phyloP scores from a whole-genome alignment of 2,888 invertebrate species.

The Pegoplata infirma region DNA sequence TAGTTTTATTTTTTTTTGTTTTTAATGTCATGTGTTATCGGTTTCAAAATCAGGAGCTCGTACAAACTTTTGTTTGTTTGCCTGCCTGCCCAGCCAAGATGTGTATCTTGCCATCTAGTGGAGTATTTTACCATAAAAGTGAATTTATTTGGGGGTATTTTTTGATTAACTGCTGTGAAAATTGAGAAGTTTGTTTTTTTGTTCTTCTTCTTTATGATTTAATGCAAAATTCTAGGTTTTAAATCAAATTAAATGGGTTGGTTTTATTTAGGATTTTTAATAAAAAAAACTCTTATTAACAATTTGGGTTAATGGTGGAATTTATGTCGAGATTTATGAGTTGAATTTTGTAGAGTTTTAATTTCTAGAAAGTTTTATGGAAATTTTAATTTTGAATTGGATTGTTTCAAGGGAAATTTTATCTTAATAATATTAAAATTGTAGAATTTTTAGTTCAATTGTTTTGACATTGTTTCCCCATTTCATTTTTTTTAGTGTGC shows the following conservation, averaged over 20 bases:
- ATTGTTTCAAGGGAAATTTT: too few species aligned
- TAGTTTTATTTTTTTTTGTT: not conserved
- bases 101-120: slow-evolving; percentile 33
- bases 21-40: slow-evolving; percentile 62
- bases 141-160: slow-evolving; percentile 54
- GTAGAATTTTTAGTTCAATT: too few species aligned
- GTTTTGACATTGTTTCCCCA: too few species aligned
- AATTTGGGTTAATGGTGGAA: slow-evolving; percentile 16
- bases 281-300: not conserved
- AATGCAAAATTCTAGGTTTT: slow-evolving; percentile 45
- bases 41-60: slow-evolving; percentile 61
- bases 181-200: slow-evolving; percentile 55
- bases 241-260: slow-evolving; percentile 53
- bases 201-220: slow-evolving; percentile 53
- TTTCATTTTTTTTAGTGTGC: too few species aligned
- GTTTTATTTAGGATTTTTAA: slow-evolving; percentile 20
- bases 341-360: not conserved
- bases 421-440: too few species aligned
- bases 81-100: slow-evolving; percentile 49
- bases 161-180: slow-evolving; percentile 62
- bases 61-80: slow-evolving; percentile 60
- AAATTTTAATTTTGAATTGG: too few species aligned
- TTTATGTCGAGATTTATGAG: not conserved
- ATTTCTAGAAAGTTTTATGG: not conserved
- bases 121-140: slow-evolving; percentile 36